Evolutionary conservation across 2,797 vertebrate genomes (phyloP), one percentile per base, ranked within the genome.

Genomic region (Chelonia mydas): DNA sequence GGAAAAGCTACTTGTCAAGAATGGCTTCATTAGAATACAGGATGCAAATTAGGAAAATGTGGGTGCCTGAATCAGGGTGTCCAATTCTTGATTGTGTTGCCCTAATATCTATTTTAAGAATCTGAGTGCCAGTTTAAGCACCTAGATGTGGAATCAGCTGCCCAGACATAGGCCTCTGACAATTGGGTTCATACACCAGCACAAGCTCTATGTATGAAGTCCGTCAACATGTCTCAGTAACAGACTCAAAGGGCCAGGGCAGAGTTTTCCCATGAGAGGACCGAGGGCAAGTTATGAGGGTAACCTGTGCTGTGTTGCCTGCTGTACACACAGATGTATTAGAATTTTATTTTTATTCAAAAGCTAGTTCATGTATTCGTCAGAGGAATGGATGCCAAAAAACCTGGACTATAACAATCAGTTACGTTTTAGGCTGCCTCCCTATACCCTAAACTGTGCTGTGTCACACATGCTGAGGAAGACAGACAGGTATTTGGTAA

Each of bases 121-220:
- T 92, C 49, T 79, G 86, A 92, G 7, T 80, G 78, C 23, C 0
- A 2, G 19, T 90, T 94, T 86, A 81, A 84, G 74, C 93, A 91
- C 53, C 65, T 53, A 84, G 83, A 91, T 28, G 57, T 59, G 28
- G 57, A 31, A 59, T 12, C 31, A 89, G 53, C n/a, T 85, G 79
- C 84, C 55, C 85, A 92, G 61, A 57, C 85, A 92, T 88, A 92
- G 61, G n/a, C 45, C 12, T 93, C 53, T 95, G 87, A 83, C 72
- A 80, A 47, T 83, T 89, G 87, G 12, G 81, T 78, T 90, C n/a
- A 53, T 86, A 79, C 47, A 76, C 25, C 50, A 37, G 74, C 78
- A 80, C 53, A 92, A 84, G 84, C 81, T 89, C 37, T 92, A 47
- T 90, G 45, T 81, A 76, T 91, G 90, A 79, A 94, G 91, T 84